Percentiles rank a stretch among this genome's conserved stretches.
Conservation (phyloP, 2,113 vertebrate species). For the Rhynchopsitta pachyrhyncha region DNA sequence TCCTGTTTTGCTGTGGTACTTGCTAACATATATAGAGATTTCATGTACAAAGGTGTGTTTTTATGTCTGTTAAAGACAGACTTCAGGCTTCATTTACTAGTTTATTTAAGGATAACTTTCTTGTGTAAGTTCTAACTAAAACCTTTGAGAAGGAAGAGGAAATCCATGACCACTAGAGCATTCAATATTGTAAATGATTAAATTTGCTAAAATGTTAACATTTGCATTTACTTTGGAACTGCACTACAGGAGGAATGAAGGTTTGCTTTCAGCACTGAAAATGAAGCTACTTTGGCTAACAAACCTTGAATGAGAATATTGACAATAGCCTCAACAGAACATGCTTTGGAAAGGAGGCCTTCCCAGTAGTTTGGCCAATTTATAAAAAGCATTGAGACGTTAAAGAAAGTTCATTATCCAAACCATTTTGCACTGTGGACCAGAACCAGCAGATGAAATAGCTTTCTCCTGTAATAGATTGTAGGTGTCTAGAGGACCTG, state of each 20-base stretch:
- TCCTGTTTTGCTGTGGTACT: not conserved
- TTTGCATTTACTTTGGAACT: conserved; percentile 2
- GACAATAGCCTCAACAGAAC: not conserved
- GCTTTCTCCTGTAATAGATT: not conserved
- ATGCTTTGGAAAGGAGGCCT: not conserved
- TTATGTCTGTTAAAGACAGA: not conserved
- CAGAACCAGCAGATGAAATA: not conserved
- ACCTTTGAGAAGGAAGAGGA: not conserved
- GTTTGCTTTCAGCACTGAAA: conserved; percentile 17
- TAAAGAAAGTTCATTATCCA: conserved; percentile 5
- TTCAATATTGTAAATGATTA: conserved; percentile 26
- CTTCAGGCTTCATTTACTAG: not conserved
- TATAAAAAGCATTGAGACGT: not conserved
- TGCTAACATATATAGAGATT: not conserved
- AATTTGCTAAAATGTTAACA: not conserved
- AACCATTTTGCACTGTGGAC: not conserved
- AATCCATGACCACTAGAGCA: not conserved
- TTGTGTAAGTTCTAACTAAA: not conserved
- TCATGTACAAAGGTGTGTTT: not conserved
- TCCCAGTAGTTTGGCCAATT: not conserved
- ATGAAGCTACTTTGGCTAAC: not conserved
- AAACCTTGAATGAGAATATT: not conserved
- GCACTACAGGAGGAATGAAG: not conserved
- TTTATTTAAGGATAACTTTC: not conserved
- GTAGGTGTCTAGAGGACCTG: not conserved